Percentiles rank a stretch among this genome's conserved stretches.
phyloP scores from a whole-genome alignment of 2,797 vertebrate genomes.

The Hafferia zeledoni region DNA sequence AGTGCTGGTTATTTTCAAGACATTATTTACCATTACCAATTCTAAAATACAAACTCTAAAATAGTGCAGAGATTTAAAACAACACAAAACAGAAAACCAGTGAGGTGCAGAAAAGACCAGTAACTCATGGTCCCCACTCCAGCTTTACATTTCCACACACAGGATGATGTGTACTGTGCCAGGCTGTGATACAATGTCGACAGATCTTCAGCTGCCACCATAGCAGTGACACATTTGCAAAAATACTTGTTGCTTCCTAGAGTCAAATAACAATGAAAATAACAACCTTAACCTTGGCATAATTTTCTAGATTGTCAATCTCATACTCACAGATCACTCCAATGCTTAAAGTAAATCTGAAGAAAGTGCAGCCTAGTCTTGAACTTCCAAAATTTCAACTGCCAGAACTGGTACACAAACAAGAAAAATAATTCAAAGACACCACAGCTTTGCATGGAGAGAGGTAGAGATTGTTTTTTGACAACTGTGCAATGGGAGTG shows the following conservation, averaged over 20 bases:
- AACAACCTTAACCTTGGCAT: neutral
- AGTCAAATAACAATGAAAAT: neutral
- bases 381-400: neutral
- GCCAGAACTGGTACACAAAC: neutral
- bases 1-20: neutral
- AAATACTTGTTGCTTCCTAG: neutral
- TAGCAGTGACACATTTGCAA: neutral
- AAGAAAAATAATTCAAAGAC: neutral
- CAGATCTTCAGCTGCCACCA: neutral
- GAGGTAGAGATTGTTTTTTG: neutral
- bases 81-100: neutral
- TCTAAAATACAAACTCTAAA: neutral
- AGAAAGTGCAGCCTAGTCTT: neutral
- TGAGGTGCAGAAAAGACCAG: neutral
- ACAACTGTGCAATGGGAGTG: neutral
- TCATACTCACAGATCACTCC: neutral
- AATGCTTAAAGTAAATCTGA: neutral
- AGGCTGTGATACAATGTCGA: neutral
- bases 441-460: neutral
- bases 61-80: neutral
- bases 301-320: neutral
- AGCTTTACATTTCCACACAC: neutral
- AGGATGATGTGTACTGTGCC: neutral
- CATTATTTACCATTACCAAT: neutral
- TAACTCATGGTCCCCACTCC: neutral